Conservation (phyloP, 1,140 invertebrate genomes). For the Calephelis nemesis region DNA sequence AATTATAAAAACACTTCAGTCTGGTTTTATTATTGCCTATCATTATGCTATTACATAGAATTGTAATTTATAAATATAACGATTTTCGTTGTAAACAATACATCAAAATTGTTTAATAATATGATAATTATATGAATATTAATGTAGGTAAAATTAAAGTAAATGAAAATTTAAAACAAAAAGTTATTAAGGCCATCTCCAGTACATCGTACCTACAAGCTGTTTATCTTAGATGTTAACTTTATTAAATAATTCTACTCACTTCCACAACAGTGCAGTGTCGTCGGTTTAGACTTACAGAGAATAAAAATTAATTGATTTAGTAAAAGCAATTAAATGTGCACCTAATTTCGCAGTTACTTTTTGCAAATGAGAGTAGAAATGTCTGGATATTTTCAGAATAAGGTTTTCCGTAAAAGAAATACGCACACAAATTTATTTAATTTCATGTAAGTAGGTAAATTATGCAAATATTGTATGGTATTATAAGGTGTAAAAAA, state of each 20-base stretch:
- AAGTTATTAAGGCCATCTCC: constrained; percentile 4
- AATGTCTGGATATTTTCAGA: too few relatives aligned
- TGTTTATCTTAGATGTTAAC: constrained; percentile 1
- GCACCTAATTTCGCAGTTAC: too few relatives aligned
- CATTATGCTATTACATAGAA: constrained; percentile 33
- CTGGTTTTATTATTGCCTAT: constrained; percentile 41
- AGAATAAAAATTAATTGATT: too few relatives aligned
- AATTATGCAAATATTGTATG: too few relatives aligned
- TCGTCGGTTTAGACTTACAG: neutral
- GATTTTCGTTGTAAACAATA: constrained; percentile 37
- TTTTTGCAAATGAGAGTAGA: too few relatives aligned
- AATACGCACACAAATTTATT: too few relatives aligned
- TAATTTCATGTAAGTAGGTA: too few relatives aligned
- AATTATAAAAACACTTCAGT: constrained; percentile 45
- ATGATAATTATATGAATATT: constrained; percentile 1
- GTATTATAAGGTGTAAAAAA: too few relatives aligned
- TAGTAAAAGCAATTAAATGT: too few relatives aligned
- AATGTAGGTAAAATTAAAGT: neutral
- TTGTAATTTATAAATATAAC: constrained; percentile 33
- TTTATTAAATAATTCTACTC: constrained; percentile 4
- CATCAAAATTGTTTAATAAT: constrained; percentile 23
- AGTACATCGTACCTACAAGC: constrained; percentile 13
- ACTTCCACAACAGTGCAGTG: neutral
- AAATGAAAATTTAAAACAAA: neutral
- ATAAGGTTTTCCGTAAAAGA: too few relatives aligned